Evolutionary conservation across 2,113 vertebrate genomes (phyloP), one percentile per base, ranked within the genome.

Genomic region (Rhinopomastus cyanomelas): DNA sequence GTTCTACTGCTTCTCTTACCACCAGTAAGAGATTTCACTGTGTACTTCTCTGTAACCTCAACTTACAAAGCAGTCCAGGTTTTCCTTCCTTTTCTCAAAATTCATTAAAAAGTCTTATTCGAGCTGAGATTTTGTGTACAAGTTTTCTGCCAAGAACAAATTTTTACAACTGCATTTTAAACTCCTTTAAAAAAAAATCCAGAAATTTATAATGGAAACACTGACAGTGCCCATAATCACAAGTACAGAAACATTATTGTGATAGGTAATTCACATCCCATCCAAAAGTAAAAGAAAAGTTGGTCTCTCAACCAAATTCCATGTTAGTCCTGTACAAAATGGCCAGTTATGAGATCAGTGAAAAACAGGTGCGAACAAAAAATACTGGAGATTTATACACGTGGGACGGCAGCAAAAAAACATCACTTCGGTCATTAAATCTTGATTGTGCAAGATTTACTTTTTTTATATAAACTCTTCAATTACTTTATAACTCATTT

Each of bases 151-250:
- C 96, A 97, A 97, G 93, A 95, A 94, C 81, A 96, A 92, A 94
- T 95, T 97, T 97, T 97, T 96, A 97, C 82, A 96, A 90, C 82
- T 92, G 64, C 94, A 89, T 96, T 96, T 92, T 95, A 96, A 97
- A 94, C 81, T 83, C 78, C 73, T 91, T 93, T 17, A 12, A 46
- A 77, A 91, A 74, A 87, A 86, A 67, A 62, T 16, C 18, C 87
- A 96, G 69, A 76, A 83, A 95, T 97, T 95, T 95, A 97, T 94
- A 96, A 94, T 95, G 96, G 96, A 97, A 97, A 97, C 49, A 96
- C 46, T 97, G 93, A 96, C 94, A 93, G 79, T 84, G 81, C 51
- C 75, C 94, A 90, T 87, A 93, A 90, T 93, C 78, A 85, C 86
- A 91, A 92, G 77, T 64, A 46, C 91, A 93, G 88, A 95, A 95